Evolutionary conservation across 2,888 invertebrate species (phyloP).

Genomic region (Agriopis marginaria): DNA sequence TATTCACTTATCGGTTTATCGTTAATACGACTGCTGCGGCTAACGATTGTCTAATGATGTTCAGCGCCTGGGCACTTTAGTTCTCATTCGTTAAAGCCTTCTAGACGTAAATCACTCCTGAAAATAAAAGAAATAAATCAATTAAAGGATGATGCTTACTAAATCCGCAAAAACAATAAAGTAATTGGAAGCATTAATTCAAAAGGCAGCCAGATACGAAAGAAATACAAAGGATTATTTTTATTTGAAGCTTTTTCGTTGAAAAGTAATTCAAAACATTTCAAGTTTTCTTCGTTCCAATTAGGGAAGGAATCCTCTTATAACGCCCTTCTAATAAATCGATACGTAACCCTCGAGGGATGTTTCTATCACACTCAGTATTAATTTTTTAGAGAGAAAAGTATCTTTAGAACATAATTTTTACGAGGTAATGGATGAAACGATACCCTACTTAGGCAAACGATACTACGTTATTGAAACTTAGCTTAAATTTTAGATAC

Average conservation of each 20-base stretch:
- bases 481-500: no score
- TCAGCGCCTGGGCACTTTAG: conserved; percentile 72
- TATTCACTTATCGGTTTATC: conserved; percentile 65
- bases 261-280: conserved; percentile 55
- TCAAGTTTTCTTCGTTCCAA: conserved; percentile 58
- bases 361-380: conserved; percentile 50
- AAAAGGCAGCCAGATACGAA: conserved; percentile 60
- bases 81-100: conserved; percentile 70
- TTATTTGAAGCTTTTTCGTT: conserved; percentile 43
- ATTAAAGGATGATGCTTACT: conserved; percentile 15
- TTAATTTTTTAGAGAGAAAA: conserved; percentile 41
- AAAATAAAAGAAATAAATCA: conserved; percentile 60
- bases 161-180: conserved; percentile 28
- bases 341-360: conserved; percentile 52
- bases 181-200: conserved; percentile 32
- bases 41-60: conserved; percentile 63
- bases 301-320: conserved; percentile 63
- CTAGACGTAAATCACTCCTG: conserved; percentile 79
- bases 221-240: conserved; percentile 35
- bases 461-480: no score
- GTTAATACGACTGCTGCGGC: conserved; percentile 54
- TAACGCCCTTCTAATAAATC: conserved; percentile 57
- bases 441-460: background rate
- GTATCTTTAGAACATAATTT: conserved; percentile 31
- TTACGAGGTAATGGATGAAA: conserved; percentile 21